phyloP scores from a whole-genome alignment of 2,888 invertebrate genomes.

The Lithophane semibrunnea region DNA sequence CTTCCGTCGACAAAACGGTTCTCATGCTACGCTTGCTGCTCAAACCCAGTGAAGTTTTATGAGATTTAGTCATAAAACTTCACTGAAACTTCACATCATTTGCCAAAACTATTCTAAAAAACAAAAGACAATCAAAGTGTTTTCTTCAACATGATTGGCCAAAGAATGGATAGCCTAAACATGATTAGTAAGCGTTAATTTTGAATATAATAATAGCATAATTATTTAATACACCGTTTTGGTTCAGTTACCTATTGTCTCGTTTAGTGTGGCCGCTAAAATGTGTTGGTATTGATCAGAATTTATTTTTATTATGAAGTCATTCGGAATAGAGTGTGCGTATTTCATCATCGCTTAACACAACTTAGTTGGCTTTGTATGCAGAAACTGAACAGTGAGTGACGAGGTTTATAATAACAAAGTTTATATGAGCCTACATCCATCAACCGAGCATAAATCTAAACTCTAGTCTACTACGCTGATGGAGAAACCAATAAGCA shows the following conservation, averaged over 20 bases:
- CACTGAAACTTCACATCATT: no score
- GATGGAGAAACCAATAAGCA: background rate
- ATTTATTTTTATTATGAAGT: background rate
- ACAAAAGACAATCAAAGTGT: slow-evolving; percentile 62
- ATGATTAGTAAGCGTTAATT: slow-evolving; percentile 67
- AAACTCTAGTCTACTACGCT: background rate
- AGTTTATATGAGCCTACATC: background rate
- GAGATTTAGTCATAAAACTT: no score
- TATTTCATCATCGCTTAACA: no score
- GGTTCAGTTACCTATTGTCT: slow-evolving; percentile 58
- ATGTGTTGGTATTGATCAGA: background rate
- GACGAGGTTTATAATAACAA: no score
- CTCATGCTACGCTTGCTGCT: no score
- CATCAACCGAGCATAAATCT: background rate
- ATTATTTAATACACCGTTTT: slow-evolving; percentile 63
- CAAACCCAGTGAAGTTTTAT: no score
- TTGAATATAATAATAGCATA: slow-evolving; percentile 59
- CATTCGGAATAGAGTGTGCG: background rate
- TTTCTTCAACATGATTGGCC: slow-evolving; percentile 43
- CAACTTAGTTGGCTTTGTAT: background rate
- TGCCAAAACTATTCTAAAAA: background rate
- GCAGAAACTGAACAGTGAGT: background rate
- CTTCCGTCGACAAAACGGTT: no score
- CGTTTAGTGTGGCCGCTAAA: slow-evolving; percentile 48
- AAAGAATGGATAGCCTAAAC: slow-evolving; percentile 59